Evolutionary conservation across 2,888 invertebrate genomes (phyloP).

Genomic region (Xanthostigma xanthostigma): DNA sequence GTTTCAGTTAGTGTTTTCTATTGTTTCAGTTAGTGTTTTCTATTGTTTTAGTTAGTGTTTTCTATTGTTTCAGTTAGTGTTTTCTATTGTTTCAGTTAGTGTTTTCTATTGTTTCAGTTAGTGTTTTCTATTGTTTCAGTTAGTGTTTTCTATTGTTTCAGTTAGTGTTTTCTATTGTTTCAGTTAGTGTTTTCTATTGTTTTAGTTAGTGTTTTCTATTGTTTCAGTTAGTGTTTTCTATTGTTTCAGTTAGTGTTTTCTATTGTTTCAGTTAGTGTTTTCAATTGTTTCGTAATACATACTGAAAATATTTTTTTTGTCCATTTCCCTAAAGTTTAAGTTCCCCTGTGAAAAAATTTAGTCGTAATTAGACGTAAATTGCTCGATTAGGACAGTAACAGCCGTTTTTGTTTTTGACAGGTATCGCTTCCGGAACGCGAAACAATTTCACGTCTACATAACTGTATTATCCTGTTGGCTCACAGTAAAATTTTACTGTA

Average conservation of each 20-base stretch:
- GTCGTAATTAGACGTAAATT: too few species aligned
- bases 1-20: too few species aligned
- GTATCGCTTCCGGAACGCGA: constrained; percentile 61
- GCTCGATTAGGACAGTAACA: too few species aligned
- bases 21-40: constrained; percentile 1
- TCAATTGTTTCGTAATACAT: constrained; percentile 2
- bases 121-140: too few species aligned
- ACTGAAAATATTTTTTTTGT: neutral
- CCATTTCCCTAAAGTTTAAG: neutral
- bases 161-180: too few species aligned
- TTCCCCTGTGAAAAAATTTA: too few species aligned
- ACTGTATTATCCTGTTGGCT: constrained; percentile 77
- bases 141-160: too few species aligned
- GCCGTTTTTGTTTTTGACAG: constrained; percentile 31
- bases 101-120: too few species aligned
- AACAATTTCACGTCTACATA: constrained; percentile 75
- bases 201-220: too few species aligned
- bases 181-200: too few species aligned
- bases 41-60: constrained; percentile 1
- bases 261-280: constrained; percentile 1
- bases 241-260: too few species aligned
- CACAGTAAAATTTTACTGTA: constrained; percentile 80
- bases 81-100: constrained; percentile 1
- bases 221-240: too few species aligned
- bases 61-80: constrained; percentile 1